These are phyloP conservation scores for Enteromius afrohamiltoni DNA, from an alignment of 2,797 vertebrate species.

Conservation along the genomic window DNA sequence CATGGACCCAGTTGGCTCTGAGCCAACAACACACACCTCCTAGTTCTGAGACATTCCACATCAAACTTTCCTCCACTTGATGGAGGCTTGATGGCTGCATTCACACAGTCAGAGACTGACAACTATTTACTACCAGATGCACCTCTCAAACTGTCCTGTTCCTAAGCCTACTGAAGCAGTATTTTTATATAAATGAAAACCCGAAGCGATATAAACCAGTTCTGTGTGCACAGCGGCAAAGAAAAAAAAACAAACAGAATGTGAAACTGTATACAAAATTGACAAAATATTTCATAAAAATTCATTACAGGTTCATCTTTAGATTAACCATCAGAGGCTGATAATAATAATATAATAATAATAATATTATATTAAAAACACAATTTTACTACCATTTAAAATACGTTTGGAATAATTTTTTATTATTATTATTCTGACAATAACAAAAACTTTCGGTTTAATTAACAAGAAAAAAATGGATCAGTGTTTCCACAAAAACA, in stretches of 20 bases:
- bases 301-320: not conserved
- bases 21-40: constrained; percentile 41
- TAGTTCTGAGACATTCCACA: constrained; percentile 33
- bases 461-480: not conserved
- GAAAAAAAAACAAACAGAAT: not conserved
- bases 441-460: not conserved
- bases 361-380: not conserved
- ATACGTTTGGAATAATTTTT: no score
- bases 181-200: not conserved
- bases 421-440: not conserved
- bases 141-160: not conserved
- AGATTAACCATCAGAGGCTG: not conserved
- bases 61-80: constrained; percentile 51
- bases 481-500: not conserved
- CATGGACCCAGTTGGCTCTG: constrained; percentile 45
- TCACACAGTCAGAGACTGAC: constrained; percentile 10
- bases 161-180: not conserved
- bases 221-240: not conserved
- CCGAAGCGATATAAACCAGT: not conserved
- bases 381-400: not conserved
- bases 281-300: not conserved
- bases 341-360: not conserved
- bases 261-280: not conserved
- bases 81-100: not conserved
- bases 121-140: constrained; percentile 9